A percentile compares a stretch with the other conserved stretches of the same genome.
Conservation (phyloP, 2,888 invertebrate species). For the Strigamia crassipes region DNA sequence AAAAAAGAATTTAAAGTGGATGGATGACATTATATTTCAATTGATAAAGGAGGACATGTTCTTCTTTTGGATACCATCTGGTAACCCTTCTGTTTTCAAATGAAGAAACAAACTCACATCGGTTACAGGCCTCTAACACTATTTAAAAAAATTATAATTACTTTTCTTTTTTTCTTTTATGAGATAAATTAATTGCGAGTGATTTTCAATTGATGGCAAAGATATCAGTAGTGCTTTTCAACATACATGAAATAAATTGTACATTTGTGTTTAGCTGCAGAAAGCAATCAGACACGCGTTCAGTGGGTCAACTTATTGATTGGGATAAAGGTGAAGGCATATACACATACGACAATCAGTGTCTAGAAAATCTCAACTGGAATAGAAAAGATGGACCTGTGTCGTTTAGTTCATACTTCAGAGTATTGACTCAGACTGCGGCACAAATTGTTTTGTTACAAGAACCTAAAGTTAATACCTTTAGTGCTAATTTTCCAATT, state of each 20-base stretch:
- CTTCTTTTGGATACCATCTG: too few species aligned
- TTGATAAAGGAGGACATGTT: too few species aligned
- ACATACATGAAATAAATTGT: neutral
- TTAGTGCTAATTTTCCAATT: conserved; percentile 41
- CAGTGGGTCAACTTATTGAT: neutral
- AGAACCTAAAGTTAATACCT: neutral
- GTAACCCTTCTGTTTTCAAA: too few species aligned
- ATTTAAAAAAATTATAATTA: too few species aligned
- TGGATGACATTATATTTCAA: too few species aligned
- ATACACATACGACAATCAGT: neutral
- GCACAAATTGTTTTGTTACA: neutral
- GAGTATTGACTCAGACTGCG: neutral
- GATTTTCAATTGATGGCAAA: too few species aligned
- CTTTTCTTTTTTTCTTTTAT: too few species aligned
- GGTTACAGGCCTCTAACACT: too few species aligned
- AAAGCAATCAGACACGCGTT: neutral
- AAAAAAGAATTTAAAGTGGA: too few species aligned
- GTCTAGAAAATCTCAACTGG: neutral
- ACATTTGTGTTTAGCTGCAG: neutral
- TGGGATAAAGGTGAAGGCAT: conserved; percentile 24
- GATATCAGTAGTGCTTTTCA: too few species aligned
- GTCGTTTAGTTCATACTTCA: conserved; percentile 33
- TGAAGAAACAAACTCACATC: too few species aligned
- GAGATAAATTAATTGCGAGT: too few species aligned
- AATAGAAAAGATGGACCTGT: neutral